phyloP scores from a whole-genome alignment of 2,888 invertebrate genomes.

The Eumerus sabulonum region DNA sequence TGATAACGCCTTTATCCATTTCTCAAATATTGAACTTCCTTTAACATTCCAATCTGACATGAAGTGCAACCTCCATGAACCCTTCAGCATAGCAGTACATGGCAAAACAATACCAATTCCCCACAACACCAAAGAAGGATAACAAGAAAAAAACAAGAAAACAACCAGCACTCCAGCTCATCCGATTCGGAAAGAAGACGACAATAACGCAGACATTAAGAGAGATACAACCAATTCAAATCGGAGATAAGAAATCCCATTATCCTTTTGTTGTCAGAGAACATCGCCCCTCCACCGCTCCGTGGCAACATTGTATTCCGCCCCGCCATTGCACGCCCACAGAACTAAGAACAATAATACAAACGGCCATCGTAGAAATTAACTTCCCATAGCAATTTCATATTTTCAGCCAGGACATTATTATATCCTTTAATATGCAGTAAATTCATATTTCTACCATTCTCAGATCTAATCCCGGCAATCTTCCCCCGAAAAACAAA shows the following conservation, averaged over 20 bases:
- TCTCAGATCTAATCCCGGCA: constrained; percentile 66
- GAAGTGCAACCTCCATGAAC: no score
- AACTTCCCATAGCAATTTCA: constrained; percentile 69
- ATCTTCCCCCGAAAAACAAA: constrained; percentile 65
- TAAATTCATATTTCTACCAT: constrained; percentile 69
- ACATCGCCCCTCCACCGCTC: constrained; percentile 14
- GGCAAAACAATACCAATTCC: no score
- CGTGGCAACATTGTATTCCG: not conserved
- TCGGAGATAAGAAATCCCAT: constrained; percentile 67
- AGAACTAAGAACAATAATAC: constrained; percentile 66
- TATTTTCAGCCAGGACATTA: constrained; percentile 69
- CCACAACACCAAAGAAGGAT: no score
- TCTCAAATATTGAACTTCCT: no score
- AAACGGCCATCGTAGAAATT: constrained; percentile 67
- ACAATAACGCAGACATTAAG: constrained; percentile 57
- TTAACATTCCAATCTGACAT: no score
- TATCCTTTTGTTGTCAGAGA: constrained; percentile 63
- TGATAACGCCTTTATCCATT: no score
- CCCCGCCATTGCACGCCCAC: not conserved
- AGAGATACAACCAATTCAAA: constrained; percentile 66
- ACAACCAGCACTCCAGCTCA: constrained; percentile 29
- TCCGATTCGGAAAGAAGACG: constrained; percentile 48
- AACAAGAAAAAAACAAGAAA: constrained; percentile 14
- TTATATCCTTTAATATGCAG: constrained; percentile 69
- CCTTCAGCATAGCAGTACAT: no score